A percentile compares a stretch with the other conserved stretches of the same genome.
Conservation (phyloP, 2,888 invertebrate genomes). For the Volucella inanis region DNA sequence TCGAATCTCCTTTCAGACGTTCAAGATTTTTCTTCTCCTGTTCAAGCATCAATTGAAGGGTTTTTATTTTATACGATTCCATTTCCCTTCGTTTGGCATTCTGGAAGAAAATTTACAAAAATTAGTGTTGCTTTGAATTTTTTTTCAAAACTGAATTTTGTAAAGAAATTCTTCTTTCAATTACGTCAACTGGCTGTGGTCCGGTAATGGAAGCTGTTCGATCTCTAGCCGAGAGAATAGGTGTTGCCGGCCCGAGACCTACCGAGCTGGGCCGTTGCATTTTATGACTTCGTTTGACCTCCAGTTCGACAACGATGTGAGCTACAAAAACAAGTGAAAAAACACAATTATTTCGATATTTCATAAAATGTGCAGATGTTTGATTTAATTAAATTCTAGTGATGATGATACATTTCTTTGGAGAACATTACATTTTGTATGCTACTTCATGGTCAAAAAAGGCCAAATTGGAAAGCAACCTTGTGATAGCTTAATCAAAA, state of each 20-base stretch:
- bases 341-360: background rate
- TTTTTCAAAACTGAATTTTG: background rate
- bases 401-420: too few relatives aligned
- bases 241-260: conserved; percentile 84
- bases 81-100: conserved; percentile 93
- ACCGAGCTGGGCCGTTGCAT: conserved; percentile 83
- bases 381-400: conserved; percentile 2
- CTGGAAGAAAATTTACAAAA: conserved; percentile 83
- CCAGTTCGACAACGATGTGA: conserved; percentile 87
- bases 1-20: conserved; percentile 85
- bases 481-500: too few relatives aligned
- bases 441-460: too few relatives aligned
- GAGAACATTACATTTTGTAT: too few relatives aligned
- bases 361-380: background rate
- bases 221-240: conserved; percentile 83
- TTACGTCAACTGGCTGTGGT: conserved; percentile 94
- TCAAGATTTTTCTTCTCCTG: conserved; percentile 93
- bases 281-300: conserved; percentile 86
- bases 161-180: conserved; percentile 80
- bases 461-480: too few relatives aligned
- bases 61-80: conserved; percentile 92
- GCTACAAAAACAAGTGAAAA: conserved; percentile 83
- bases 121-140: conserved; percentile 2
- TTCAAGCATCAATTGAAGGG: conserved; percentile 94
- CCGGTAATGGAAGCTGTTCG: conserved; percentile 88